Conservation (phyloP, 2,797 vertebrate species). For the Coendou prehensilis region DNA sequence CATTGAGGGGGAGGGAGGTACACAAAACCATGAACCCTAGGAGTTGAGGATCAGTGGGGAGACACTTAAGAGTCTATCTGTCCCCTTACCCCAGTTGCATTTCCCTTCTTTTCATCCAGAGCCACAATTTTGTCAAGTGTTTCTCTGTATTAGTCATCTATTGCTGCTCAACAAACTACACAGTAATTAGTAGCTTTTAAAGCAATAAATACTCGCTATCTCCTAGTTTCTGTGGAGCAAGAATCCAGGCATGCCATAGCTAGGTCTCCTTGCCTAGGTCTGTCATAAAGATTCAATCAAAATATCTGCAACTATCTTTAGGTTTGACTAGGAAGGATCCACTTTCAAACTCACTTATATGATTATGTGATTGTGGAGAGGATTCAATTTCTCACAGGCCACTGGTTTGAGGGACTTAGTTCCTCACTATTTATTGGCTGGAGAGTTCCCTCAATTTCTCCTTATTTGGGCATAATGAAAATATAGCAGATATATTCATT, state of each 20-base stretch:
- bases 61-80: background rate
- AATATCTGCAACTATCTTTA: background rate
- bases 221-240: background rate
- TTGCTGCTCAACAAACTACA: background rate
- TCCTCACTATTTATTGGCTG: background rate
- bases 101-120: background rate
- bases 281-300: background rate
- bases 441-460: background rate
- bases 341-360: background rate
- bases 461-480: background rate
- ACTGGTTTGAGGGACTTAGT: background rate
- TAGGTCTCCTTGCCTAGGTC: background rate
- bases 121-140: background rate
- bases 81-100: background rate
- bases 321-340: background rate
- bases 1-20: background rate
- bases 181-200: background rate
- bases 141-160: background rate
- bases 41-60: background rate
- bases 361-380: background rate
- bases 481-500: background rate
- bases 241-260: background rate
- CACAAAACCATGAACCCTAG: background rate
- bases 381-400: background rate
- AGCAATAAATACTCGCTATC: background rate